Percentiles rank a stretch among this genome's conserved stretches.
phyloP scores from a whole-genome alignment of 2,113 vertebrate genomes.

The Irena cyanogastra region DNA sequence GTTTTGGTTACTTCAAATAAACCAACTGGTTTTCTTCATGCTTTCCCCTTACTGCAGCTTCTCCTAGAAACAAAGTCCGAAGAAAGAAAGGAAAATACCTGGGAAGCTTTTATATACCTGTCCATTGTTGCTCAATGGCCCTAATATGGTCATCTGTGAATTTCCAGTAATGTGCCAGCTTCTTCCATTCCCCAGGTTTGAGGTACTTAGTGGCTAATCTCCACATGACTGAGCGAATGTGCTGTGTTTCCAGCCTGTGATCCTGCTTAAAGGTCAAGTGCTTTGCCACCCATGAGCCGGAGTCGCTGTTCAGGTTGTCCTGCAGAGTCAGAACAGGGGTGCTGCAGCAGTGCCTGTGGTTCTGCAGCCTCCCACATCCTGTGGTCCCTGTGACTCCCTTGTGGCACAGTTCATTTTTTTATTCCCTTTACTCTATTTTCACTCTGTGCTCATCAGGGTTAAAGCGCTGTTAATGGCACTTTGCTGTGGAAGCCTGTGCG shows the following conservation, averaged over 20 bases:
- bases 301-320: slow-evolving; percentile 71
- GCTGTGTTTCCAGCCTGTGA: slow-evolving; percentile 80
- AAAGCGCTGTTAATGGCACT: not conserved
- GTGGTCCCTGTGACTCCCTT: not conserved
- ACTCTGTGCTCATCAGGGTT: not conserved
- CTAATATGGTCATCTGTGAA: slow-evolving; percentile 83
- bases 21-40: not conserved
- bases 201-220: slow-evolving; percentile 82
- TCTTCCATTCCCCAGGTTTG: slow-evolving; percentile 83
- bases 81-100: not conserved
- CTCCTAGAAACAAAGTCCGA: not conserved
- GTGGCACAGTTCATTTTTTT: not conserved
- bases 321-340: slow-evolving; percentile 25
- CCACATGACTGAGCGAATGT: slow-evolving; percentile 84
- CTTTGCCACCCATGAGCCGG: slow-evolving; percentile 62
- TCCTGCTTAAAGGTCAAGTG: slow-evolving; percentile 84
- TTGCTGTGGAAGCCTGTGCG: rapidly evolving
- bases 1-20: not conserved
- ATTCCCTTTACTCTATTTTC: not conserved
- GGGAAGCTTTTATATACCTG: slow-evolving; percentile 68
- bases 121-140: slow-evolving; percentile 90
- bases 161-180: slow-evolving; percentile 82
- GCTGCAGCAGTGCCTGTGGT: no score
- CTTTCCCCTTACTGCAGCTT: not conserved
- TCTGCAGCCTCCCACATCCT: not conserved